A percentile compares a stretch with the other conserved stretches of the same genome.
Evolutionary conservation across 2,113 vertebrate species (phyloP).

Genomic region (Actinemys pallida): DNA sequence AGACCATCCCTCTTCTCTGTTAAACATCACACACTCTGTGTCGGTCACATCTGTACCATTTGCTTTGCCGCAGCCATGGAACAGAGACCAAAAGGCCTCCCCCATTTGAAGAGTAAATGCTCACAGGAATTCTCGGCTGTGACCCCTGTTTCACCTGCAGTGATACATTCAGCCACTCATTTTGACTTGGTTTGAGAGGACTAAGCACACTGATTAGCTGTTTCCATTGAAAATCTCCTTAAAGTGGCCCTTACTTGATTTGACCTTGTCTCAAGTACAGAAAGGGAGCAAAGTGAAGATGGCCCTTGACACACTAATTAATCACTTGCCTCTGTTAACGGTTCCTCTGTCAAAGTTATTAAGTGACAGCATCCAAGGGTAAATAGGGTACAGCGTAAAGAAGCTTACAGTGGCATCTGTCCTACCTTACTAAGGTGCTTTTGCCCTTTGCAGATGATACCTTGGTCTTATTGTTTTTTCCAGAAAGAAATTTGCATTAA

Average conservation of each 20-base stretch:
- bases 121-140: constrained; percentile 7
- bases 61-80: constrained; percentile 8
- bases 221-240: constrained; percentile 29
- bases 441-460: constrained; percentile 3
- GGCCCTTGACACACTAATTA: constrained; percentile 58
- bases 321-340: constrained; percentile 44
- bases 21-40: background rate
- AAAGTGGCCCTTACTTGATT: constrained; percentile 32
- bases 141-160: constrained; percentile 26
- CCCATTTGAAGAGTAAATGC: constrained; percentile 43
- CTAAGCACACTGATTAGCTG: background rate
- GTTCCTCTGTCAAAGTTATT: background rate
- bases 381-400: constrained; percentile 11
- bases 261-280: constrained; percentile 57
- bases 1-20: constrained; percentile 10
- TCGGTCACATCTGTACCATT: constrained; percentile 33
- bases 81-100: constrained; percentile 39
- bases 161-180: background rate
- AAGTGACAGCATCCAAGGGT: constrained; percentile 3
- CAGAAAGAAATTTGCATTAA: background rate
- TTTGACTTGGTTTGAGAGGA: background rate
- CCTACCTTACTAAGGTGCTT: constrained; percentile 3
- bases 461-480: background rate
- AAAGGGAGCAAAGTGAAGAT: constrained; percentile 27
- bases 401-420: constrained; percentile 38